Evolutionary conservation across 2,888 invertebrate genomes (phyloP).

Genomic region (Oxyscelio sp.): DNA sequence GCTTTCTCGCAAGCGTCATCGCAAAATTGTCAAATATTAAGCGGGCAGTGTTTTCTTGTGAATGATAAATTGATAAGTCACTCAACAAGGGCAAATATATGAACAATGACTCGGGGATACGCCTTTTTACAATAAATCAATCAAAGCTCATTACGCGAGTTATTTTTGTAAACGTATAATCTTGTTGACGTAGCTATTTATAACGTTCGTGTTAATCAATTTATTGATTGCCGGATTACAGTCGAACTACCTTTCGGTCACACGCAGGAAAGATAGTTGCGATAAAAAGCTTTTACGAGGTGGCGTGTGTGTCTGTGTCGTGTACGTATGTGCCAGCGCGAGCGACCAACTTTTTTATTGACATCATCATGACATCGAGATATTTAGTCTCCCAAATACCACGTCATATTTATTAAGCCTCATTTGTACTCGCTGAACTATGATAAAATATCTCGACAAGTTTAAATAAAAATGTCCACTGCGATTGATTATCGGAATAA

Average conservation of each 20-base stretch:
- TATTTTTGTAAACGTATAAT: conserved; percentile 61
- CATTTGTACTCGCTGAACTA: conserved; percentile 10
- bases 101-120: no score
- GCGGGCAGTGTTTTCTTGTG: no score
- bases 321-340: conserved; percentile 2
- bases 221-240: conserved; percentile 66
- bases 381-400: conserved; percentile 48
- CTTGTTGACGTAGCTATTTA: conserved; percentile 64
- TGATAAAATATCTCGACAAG: neutral
- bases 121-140: conserved; percentile 46
- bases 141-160: conserved; percentile 65
- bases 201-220: conserved; percentile 64
- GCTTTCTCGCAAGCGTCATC: no score
- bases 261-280: conserved; percentile 48
- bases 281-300: conserved; percentile 68
- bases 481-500: neutral
- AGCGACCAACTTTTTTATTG: conserved; percentile 61
- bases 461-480: neutral
- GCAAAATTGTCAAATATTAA: no score
- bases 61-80: no score
- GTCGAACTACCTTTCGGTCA: conserved; percentile 59
- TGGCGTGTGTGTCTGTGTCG: neutral
- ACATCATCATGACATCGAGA: conserved; percentile 46
- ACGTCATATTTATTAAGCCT: conserved; percentile 28
- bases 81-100: no score